phyloP scores from a whole-genome alignment of 2,113 vertebrate species.

The Marmota monax region DNA sequence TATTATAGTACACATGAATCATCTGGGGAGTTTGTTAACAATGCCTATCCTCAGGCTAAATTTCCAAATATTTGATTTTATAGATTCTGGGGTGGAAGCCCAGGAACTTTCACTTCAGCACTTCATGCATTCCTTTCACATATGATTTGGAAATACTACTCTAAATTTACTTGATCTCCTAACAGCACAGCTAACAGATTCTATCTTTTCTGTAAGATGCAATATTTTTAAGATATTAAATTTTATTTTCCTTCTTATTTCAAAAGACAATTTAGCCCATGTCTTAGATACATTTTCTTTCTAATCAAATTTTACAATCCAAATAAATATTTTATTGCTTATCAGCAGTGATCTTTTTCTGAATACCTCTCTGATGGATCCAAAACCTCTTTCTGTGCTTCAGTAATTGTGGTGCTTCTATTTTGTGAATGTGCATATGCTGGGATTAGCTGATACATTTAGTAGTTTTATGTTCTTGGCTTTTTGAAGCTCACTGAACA shows the following conservation, averaged over 20 bases:
- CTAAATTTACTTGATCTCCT: not conserved
- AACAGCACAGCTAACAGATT: not conserved
- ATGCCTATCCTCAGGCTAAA: not conserved
- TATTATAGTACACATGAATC: not conserved
- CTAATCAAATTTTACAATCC: constrained; percentile 53
- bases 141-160: not conserved
- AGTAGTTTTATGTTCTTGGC: constrained; percentile 45
- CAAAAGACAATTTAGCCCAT: not conserved
- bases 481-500: constrained; percentile 35
- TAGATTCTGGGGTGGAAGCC: not conserved
- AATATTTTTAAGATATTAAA: not conserved
- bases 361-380: not conserved
- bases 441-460: constrained; percentile 30
- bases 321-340: constrained; percentile 51
- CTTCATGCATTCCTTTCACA: not conserved
- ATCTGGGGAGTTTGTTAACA: not conserved
- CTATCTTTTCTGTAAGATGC: not conserved
- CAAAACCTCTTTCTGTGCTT: constrained; percentile 58
- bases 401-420: not conserved
- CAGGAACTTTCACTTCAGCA: not conserved
- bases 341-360: constrained; percentile 52
- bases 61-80: not conserved
- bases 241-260: not conserved
- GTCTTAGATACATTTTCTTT: constrained; percentile 41
- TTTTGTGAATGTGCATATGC: not conserved